These are phyloP conservation scores for Falcaria lacertinaria DNA, from an alignment of 2,888 invertebrate species.

Conservation along the genomic window DNA sequence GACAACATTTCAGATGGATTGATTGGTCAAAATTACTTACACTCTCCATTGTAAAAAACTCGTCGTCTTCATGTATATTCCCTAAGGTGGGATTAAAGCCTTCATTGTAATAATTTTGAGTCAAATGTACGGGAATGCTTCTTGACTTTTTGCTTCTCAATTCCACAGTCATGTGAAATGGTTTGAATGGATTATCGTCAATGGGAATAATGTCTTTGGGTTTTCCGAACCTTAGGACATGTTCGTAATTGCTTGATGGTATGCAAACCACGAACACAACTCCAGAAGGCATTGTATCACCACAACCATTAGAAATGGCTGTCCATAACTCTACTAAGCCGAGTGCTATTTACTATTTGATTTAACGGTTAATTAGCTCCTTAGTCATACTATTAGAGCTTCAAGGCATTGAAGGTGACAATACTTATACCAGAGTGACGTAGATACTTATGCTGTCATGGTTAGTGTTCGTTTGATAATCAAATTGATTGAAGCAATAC, in stretches of 20 bases:
- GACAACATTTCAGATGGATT: neutral
- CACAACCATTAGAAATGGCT: slow-evolving; percentile 5
- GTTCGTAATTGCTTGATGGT: slow-evolving; percentile 84
- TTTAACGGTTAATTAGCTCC: slow-evolving; percentile 35
- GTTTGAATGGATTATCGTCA: slow-evolving; percentile 39
- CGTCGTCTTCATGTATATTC: slow-evolving; percentile 64
- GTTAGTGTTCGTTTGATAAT: neutral
- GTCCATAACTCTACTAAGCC: slow-evolving; percentile 13
- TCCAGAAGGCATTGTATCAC: slow-evolving; percentile 74
- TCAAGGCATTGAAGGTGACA: slow-evolving; percentile 1
- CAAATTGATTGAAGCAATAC: neutral
- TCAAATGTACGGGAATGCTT: slow-evolving; percentile 63
- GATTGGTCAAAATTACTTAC: slow-evolving; percentile 59
- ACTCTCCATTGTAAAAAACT: slow-evolving; percentile 84
- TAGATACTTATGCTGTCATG: neutral
- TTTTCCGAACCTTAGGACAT: slow-evolving; percentile 76
- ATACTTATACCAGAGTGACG: neutral
- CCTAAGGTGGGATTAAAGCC: slow-evolving; percentile 50
- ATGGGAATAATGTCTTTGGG: slow-evolving; percentile 48
- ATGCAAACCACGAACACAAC: slow-evolving; percentile 85
- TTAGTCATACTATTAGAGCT: slow-evolving; percentile 25
- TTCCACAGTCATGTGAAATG: slow-evolving; percentile 53
- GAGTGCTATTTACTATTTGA: slow-evolving; percentile 20
- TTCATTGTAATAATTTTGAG: slow-evolving; percentile 59
- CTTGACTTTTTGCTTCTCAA: slow-evolving; percentile 57